These are phyloP conservation scores for Erebia epiphron DNA, from an alignment of 2,888 invertebrate genomes.

Conservation along the genomic window DNA sequence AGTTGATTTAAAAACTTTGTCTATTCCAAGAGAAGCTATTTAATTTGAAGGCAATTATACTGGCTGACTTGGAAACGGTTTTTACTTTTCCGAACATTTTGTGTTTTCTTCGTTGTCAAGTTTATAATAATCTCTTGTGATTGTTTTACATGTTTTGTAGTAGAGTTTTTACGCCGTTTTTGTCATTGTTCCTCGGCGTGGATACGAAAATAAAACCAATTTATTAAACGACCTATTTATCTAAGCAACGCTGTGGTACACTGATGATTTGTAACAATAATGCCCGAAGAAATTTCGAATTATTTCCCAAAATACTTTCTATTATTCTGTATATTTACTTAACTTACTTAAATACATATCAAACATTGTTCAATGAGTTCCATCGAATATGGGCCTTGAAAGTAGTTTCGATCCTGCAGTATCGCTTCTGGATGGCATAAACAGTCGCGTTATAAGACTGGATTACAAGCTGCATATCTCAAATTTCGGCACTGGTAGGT, in stretches of 20 bases:
- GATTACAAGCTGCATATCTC: too few relatives aligned
- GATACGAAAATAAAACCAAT: conserved; percentile 13
- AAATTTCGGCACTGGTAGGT: too few relatives aligned
- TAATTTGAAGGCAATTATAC: conserved; percentile 33
- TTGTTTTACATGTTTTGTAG: conserved; percentile 27
- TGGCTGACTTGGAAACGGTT: conserved; percentile 25
- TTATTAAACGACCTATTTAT: conserved; percentile 1
- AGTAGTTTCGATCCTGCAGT: too few relatives aligned
- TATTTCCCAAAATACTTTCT: background rate
- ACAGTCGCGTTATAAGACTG: too few relatives aligned
- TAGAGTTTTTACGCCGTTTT: conserved; percentile 10
- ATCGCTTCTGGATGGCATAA: too few relatives aligned
- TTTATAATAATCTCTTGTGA: conserved; percentile 30
- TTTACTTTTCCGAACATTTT: conserved; percentile 29
- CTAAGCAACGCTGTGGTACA: background rate
- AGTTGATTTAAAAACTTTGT: conserved; percentile 32
- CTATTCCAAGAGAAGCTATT: conserved; percentile 34
- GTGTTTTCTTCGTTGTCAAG: conserved; percentile 22
- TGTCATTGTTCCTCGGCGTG: conserved; percentile 14
- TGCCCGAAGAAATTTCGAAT: background rate
- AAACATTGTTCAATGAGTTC: too few relatives aligned
- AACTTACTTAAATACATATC: too few relatives aligned
- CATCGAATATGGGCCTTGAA: too few relatives aligned
- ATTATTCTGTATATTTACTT: background rate
- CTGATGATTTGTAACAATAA: background rate